Base-by-base conservation (phyloP, 35 echinoderm and acorn worm species). In the Apostichopus parvimensis region DNA sequence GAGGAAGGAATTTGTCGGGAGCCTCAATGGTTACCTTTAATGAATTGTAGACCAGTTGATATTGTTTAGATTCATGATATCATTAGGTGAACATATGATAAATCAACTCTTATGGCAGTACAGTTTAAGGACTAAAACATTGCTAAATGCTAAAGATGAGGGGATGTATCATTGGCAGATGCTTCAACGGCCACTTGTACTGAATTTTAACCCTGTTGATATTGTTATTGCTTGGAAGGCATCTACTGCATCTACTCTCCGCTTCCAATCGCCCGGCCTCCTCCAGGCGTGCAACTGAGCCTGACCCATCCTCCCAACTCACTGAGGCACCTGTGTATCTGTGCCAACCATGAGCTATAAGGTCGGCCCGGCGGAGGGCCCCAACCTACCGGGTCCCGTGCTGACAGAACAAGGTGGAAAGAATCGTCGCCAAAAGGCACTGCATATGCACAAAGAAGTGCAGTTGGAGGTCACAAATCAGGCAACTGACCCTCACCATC, bases 261-360 rank as follows among this genome's bases (percentile, higher is more conserved):
- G 21, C 87, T 77, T 71, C 45, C 71, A 90, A 18, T 90, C 87
- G 26, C 61, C 64, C 64, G 87, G 62, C 87, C 70, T 90, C 64
- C 87, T 71, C 71, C 87, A 6, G 23, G 87, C 62, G 26, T 73
- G 61, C 61, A 23, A 71, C 87, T 22, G 71, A 1, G 87, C 59
- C 61, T 54, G 70, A 77, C 87, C 62, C 70, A 90, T 5, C 70
- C 59, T n/a, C n/a, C 87, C 61, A 90, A 73, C 87, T 90, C 87
- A 59, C 6, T 73, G 62, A 76, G 61, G 71, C 28, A 77, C 61
- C 71, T 23, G 54, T 45, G 21, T 6, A 90, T 5, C 68, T 90
- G 87, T 18, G 9, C 64, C 87, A 90, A 90, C 87, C 70, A 90
- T 73, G 87, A 90, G 61, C 10, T 77, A 90, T 25, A 53, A 18